Evolutionary conservation across 2,888 invertebrate species (phyloP).

Genomic region (Sarcophaga caerulescens): DNA sequence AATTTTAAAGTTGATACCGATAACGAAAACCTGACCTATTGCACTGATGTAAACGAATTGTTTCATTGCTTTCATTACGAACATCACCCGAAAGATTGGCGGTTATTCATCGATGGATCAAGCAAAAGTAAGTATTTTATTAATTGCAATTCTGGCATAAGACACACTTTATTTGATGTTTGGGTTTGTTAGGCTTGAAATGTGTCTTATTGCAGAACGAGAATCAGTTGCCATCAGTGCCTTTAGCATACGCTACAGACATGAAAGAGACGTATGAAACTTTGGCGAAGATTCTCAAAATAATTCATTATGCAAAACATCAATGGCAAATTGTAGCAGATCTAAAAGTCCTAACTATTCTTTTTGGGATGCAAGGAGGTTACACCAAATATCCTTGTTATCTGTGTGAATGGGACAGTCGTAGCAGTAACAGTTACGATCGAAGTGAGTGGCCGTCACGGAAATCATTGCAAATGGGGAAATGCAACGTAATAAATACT

Average conservation of each 20-base stretch:
- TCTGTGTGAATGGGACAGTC: neutral
- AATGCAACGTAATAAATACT: no score
- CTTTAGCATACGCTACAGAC: no score
- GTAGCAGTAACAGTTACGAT: no score
- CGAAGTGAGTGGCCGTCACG: no score
- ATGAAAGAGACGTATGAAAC: no score
- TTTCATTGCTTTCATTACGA: neutral
- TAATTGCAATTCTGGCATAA: neutral
- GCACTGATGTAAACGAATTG: neutral
- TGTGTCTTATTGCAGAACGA: no score
- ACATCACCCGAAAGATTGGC: neutral
- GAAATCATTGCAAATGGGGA: no score
- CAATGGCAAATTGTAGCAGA: conserved; percentile 13
- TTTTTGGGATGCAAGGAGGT: conserved; percentile 22
- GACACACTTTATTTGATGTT: neutral
- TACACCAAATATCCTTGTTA: no score
- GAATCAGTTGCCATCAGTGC: no score
- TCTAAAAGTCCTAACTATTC: conserved; percentile 1
- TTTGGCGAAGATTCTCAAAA: neutral
- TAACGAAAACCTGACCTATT: neutral
- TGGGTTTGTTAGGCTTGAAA: no score
- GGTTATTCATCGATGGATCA: neutral
- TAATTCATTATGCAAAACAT: conserved; percentile 7
- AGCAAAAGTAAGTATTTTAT: neutral
- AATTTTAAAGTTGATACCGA: neutral